Base-by-base conservation (phyloP, 2,113 vertebrate species). In the Zapornia atra region DNA sequence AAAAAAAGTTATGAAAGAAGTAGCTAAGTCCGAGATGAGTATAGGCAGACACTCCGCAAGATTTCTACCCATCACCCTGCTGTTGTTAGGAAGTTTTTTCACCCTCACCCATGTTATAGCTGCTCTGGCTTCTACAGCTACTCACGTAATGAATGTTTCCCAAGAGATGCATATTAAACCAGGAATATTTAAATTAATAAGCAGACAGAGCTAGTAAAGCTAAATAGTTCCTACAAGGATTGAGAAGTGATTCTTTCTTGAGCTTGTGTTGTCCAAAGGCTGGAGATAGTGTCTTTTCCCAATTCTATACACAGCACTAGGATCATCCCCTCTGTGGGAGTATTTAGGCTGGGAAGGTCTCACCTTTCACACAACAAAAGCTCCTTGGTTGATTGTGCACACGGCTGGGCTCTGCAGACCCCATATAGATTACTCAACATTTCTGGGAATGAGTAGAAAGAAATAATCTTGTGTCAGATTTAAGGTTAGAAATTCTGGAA, bases 251-350 rank as follows among this genome's bases (percentile, higher is more conserved):
- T 76, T 57, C n/a, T 83, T 24, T 78, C 69, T 76, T 88, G 28
- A 79, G 2, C 11, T 71, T 82, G 36, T 10, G 1, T 46, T 54
- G 18, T 29, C 29, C 1, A 57, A 84, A 70, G 9, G 10, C 11
- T 75, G 50, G 28, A 85, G 24, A 64, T 5, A 5, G 1, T 15
- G 5, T 29, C 17, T 81, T 72, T 78, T 89, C 29, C 16, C 50
- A 26, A 5, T 72, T 81, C 50, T 66, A 10, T 26, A 57, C 21
- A 18, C 8, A 89, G 15, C 8, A 54, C 15, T 14, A 48, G 16
- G 17, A 29, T 29, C 33, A 38, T 46, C 11, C 7, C 4, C 4
- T 60, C 10, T 0, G 0, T 53, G 48, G 14, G 22, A 79, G 48
- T 81, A 17, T 54, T 82, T 33, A 9, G 19, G 1, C 5, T 76